Base-by-base conservation (phyloP, 1,140 invertebrate genomes). In the Danaus plexippus region DNA sequence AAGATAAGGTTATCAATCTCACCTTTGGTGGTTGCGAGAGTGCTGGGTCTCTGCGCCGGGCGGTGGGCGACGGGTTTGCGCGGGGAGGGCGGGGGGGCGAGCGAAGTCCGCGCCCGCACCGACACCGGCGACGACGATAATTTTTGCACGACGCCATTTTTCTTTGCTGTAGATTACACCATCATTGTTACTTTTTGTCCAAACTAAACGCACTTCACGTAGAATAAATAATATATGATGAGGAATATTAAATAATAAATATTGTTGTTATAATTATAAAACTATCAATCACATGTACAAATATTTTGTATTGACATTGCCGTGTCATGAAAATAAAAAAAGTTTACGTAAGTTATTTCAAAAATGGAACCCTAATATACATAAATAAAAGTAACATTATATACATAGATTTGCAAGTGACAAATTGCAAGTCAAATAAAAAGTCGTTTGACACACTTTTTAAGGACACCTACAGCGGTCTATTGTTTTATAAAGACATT, bases 101-200 rank as follows among this genome's bases (percentile, higher is more conserved):
- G 63, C 1, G 78, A 77, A 5, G 69, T 69, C 12, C 83, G 74
- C 54, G 75, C 74, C 9, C 83, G 75, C 56, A 82, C 72, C 8
- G 75, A 61, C 63, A 83, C 81, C 11, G 83, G 83, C 13, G 83
- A 86, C 48, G 83, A 79, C 11, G 83, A 79, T 55, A 86, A 55
- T 60, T 83, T 86, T 58, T 78, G 83, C 13, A 86, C 81, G 47
- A 86, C 80, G 45, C 80, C 83, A 82, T 86, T 86, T 58, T 86
- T 86, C 71, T 86, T 86, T 8, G 63, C 81, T 86, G 80, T 48
- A 83, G 80, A 54, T 59, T 11, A 64, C 44, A 57, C 42, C 55
- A 51, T 45, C 7, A 32, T 6, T 32, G 22, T 32, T 32, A 32
- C 22, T 32, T 32, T 32, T 32, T 32, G 6, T 7, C 4, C 22